Conservation (phyloP, 2,113 vertebrate genomes). For the Ursus arctos region DNA sequence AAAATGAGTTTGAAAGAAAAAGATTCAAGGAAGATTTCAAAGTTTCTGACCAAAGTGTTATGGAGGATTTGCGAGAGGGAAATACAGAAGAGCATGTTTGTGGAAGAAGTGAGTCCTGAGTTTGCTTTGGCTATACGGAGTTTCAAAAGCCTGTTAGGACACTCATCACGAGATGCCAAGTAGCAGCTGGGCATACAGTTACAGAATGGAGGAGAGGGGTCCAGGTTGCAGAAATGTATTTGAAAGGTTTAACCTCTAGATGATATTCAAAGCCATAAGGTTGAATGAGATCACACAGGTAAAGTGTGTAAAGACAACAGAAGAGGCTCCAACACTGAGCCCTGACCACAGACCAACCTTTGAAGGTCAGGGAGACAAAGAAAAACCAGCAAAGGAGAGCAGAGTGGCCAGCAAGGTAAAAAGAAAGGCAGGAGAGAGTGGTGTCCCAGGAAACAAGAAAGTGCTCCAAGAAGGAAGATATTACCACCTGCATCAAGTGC, state of each 20-base stretch:
- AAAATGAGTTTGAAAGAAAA: background rate
- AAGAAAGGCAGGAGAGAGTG: background rate
- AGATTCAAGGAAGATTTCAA: background rate
- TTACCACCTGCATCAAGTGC: background rate
- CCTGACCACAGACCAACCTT: background rate
- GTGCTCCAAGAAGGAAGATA: background rate
- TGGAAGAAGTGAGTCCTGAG: background rate
- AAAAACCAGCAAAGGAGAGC: background rate
- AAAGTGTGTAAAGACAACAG: background rate
- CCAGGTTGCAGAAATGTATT: background rate
- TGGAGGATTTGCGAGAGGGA: background rate
- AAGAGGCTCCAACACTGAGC: background rate
- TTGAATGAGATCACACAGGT: background rate
- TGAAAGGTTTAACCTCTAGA: background rate
- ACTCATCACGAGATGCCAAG: accelerated
- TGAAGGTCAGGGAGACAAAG: background rate
- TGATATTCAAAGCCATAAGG: background rate
- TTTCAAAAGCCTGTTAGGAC: too few species aligned
- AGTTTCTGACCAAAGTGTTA: background rate
- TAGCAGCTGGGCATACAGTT: background rate
- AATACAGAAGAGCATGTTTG: background rate
- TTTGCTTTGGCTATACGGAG: background rate
- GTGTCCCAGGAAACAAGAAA: background rate
- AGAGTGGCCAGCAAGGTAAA: background rate
- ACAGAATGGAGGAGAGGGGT: background rate